These are phyloP conservation scores for Neocrepidodera transversa DNA, from an alignment of 2,888 invertebrate species.

Conservation along the genomic window DNA sequence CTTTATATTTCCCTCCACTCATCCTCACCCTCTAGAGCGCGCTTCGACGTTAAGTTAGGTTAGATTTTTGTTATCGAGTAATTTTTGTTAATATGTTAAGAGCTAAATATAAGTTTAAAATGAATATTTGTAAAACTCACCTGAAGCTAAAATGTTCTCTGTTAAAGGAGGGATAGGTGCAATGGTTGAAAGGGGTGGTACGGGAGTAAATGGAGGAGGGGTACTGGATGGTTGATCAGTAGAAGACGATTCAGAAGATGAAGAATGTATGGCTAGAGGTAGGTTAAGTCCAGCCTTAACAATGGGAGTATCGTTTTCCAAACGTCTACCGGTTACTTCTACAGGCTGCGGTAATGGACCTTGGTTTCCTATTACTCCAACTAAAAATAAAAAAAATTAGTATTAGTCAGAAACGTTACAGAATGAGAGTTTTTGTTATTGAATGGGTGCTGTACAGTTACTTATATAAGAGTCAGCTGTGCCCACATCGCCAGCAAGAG, in stretches of 20 bases:
- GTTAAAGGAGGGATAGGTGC: constrained; percentile 56
- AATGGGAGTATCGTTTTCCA: constrained; percentile 61
- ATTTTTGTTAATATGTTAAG: too few relatives aligned
- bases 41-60: too few relatives aligned
- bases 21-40: too few relatives aligned
- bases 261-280: constrained; percentile 27
- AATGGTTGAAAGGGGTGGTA: constrained; percentile 25
- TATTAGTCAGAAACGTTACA: too few relatives aligned
- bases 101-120: too few relatives aligned
- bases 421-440: too few relatives aligned
- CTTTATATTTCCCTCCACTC: too few relatives aligned
- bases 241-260: constrained; percentile 54
- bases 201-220: constrained; percentile 43
- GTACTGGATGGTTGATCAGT: constrained; percentile 51
- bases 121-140: constrained; percentile 51
- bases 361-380: constrained; percentile 72
- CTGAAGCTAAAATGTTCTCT: constrained; percentile 65
- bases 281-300: constrained; percentile 60
- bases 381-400: constrained; percentile 59
- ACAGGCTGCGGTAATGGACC: constrained; percentile 69
- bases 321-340: constrained; percentile 63
- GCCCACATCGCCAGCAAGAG: too few relatives aligned
- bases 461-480: too few relatives aligned
- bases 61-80: too few relatives aligned
- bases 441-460: too few relatives aligned